These are phyloP conservation scores for Abrostola tripartita DNA, from an alignment of 2,888 invertebrate genomes.

Conservation along the genomic window DNA sequence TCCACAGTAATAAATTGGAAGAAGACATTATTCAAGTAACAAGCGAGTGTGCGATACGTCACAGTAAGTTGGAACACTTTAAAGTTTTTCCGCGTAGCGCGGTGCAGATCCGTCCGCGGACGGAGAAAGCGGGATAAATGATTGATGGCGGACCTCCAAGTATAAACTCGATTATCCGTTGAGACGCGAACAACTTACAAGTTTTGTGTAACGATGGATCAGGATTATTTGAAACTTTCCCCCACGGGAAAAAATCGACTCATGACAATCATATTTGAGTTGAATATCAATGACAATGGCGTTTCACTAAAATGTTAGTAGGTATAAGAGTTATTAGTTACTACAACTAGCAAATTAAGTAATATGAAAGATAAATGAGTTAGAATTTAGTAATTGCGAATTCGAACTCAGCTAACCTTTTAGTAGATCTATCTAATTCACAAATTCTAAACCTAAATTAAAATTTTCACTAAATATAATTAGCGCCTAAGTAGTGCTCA, in stretches of 20 bases:
- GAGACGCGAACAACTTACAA: constrained; percentile 88
- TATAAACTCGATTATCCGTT: constrained; percentile 88
- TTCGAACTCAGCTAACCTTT: too few species aligned
- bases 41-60: constrained; percentile 75
- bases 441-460: background rate
- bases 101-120: constrained; percentile 69
- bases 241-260: constrained; percentile 80
- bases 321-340: too few species aligned
- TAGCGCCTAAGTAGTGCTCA: constrained; percentile 11
- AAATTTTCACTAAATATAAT: constrained; percentile 1
- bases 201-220: constrained; percentile 88
- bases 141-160: constrained; percentile 87
- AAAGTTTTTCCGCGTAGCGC: constrained; percentile 83
- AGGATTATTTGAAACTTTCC: constrained; percentile 85
- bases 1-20: constrained; percentile 47
- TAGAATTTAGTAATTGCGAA: too few species aligned
- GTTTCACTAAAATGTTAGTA: constrained; percentile 27
- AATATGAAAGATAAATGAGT: too few species aligned
- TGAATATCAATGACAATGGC: constrained; percentile 78
- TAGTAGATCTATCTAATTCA: background rate
- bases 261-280: constrained; percentile 85
- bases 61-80: constrained; percentile 81
- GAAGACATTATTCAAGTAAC: constrained; percentile 64
- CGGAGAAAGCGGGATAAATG: constrained; percentile 83
- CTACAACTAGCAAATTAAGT: too few species aligned